phyloP scores from a whole-genome alignment of 2,113 vertebrate genomes.

The Eulacestoma nigropectus region DNA sequence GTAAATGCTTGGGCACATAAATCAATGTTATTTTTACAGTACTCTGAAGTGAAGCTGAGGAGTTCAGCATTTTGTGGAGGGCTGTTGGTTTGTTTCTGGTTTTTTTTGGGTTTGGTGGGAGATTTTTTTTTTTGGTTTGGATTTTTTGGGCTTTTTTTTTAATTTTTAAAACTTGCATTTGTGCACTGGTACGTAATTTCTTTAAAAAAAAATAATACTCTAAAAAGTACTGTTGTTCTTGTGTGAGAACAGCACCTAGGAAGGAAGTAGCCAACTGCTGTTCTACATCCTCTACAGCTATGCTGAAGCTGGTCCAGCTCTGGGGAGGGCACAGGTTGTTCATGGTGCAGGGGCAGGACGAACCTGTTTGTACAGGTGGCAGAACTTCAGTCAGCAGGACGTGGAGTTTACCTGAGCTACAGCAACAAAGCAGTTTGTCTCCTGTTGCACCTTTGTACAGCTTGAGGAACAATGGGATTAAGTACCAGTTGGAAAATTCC shows the following conservation, averaged over 20 bases:
- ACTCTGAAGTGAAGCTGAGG: not conserved
- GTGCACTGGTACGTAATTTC: not conserved
- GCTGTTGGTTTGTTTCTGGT: not conserved
- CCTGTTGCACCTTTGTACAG: not conserved
- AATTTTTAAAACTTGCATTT: not conserved
- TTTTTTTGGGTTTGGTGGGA: not conserved
- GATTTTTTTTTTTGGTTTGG: too few relatives aligned
- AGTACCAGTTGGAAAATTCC: not conserved
- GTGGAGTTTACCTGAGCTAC: not conserved
- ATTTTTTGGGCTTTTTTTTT: too few relatives aligned
- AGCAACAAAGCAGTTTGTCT: not conserved
- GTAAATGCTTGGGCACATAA: not conserved
- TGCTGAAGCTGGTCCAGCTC: not conserved
- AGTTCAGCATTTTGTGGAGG: not conserved
- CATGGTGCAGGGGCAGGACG: not conserved
- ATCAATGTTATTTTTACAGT: not conserved
- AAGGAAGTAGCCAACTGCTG: not conserved
- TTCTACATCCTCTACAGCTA: not conserved
- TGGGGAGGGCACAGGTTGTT: not conserved
- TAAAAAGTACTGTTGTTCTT: not conserved
- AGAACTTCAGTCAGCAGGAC: not conserved
- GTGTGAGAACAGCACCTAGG: not conserved
- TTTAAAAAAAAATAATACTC: not conserved
- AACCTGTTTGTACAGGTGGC: not conserved
- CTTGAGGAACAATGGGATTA: not conserved